Evolutionary conservation across 2,113 vertebrate genomes (phyloP).

Genomic region (Sialia sialis): DNA sequence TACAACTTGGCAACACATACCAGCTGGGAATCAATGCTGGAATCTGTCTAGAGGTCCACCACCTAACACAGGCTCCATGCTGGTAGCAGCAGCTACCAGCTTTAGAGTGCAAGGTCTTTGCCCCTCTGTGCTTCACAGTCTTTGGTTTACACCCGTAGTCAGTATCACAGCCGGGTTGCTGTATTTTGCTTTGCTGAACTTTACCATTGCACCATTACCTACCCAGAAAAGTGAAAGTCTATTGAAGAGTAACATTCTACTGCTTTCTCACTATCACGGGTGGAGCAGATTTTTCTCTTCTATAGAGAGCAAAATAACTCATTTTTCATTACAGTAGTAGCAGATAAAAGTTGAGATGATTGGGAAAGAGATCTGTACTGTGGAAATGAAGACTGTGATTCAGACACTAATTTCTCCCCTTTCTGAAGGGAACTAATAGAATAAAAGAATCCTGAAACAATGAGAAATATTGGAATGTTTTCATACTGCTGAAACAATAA

Average conservation of each 20-base stretch:
- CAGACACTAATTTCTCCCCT: neutral
- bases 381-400: neutral
- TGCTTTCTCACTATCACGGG: neutral
- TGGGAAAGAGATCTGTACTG: neutral
- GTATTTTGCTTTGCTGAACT: neutral
- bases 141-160: neutral
- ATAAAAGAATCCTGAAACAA: neutral
- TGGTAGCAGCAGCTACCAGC: neutral
- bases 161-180: rapidly evolving
- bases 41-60: neutral
- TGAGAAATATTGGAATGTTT: neutral
- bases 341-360: neutral
- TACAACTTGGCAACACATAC: neutral
- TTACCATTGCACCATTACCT: neutral
- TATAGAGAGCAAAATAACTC: neutral
- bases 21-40: neutral
- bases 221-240: neutral
- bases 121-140: neutral
- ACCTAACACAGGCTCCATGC: neutral
- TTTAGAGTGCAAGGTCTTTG: neutral
- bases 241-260: neutral
- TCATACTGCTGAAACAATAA: neutral
- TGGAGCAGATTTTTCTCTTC: neutral
- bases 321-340: neutral
- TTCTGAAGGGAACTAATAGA: neutral